A percentile compares a stretch with the other conserved stretches of the same genome.
phyloP scores from a whole-genome alignment of 2,113 vertebrate genomes.

The Nestor notabilis region DNA sequence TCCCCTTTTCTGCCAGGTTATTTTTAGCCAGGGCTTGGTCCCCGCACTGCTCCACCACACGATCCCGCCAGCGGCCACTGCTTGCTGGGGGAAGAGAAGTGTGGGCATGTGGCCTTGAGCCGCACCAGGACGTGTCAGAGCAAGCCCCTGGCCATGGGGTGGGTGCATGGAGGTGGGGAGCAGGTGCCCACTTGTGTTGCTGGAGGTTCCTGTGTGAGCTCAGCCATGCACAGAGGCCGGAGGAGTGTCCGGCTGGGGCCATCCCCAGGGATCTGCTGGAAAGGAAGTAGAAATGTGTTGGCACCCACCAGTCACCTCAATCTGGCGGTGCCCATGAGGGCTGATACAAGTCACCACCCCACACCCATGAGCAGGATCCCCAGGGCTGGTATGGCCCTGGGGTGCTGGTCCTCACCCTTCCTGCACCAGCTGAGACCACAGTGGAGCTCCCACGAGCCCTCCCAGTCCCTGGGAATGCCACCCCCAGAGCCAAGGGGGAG shows the following conservation, averaged over 20 bases:
- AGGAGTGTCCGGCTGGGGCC: neutral
- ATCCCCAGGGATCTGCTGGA: neutral
- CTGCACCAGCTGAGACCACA: neutral
- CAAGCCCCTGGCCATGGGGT: neutral
- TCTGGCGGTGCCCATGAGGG: neutral
- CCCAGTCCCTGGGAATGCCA: neutral
- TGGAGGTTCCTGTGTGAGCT: rapidly evolving
- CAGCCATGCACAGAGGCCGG: neutral
- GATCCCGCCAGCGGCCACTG: rapidly evolving
- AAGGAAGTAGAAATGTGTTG: neutral
- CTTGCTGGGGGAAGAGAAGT: neutral
- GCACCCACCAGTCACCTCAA: neutral
- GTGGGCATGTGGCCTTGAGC: neutral
- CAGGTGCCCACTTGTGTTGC: neutral
- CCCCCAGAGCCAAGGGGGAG: neutral
- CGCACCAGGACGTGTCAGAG: neutral
- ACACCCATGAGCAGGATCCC: rapidly evolving
- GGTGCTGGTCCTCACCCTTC: rapidly evolving
- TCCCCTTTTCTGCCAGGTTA: neutral
- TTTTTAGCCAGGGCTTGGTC: neutral
- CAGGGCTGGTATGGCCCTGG: neutral
- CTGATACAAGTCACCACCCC: rapidly evolving
- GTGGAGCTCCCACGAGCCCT: neutral
- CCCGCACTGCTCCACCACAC: rapidly evolving
- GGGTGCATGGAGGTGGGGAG: neutral